Evolutionary conservation across 1,140 invertebrate genomes (phyloP).

Genomic region (Aphelenchoides besseyi): DNA sequence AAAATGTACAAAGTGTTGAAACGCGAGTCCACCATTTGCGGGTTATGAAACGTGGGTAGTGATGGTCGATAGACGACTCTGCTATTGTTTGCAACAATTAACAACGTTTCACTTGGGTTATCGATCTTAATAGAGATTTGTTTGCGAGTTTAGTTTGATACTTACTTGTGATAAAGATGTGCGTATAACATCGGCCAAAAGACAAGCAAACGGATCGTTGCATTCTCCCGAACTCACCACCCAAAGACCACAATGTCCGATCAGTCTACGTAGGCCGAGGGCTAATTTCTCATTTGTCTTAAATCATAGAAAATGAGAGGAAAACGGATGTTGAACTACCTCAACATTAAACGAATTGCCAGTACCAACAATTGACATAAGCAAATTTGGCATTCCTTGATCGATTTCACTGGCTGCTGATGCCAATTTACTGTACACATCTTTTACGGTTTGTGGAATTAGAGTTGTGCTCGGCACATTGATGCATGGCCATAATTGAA

Average conservation of each 20-base stretch:
- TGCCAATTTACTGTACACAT: constrained; percentile 47
- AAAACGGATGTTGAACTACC: constrained; percentile 20
- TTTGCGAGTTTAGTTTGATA: not conserved
- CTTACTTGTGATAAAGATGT: constrained; percentile 13
- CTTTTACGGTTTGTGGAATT: constrained; percentile 40
- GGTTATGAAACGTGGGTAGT: not conserved
- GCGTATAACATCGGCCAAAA: constrained; percentile 15
- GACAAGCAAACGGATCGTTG: constrained; percentile 8
- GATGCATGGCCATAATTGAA: constrained; percentile 37
- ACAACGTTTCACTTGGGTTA: constrained; percentile 18
- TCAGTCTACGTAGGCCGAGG: not conserved
- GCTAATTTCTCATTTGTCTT: constrained; percentile 18
- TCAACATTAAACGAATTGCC: constrained; percentile 50
- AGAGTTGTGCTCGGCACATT: constrained; percentile 23
- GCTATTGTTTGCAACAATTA: constrained; percentile 27
- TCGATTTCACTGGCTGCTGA: constrained; percentile 42
- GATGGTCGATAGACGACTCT: not conserved
- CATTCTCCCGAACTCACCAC: constrained; percentile 28
- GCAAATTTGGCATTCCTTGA: constrained; percentile 53
- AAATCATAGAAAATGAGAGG: not conserved
- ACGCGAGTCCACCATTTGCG: constrained; percentile 24
- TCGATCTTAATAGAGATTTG: constrained; percentile 18
- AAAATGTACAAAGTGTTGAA: constrained; percentile 36
- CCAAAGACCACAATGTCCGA: constrained; percentile 34
- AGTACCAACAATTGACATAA: constrained; percentile 54